Evolutionary conservation across 2,797 vertebrate species (phyloP), one percentile per base, ranked within the genome.

Genomic region (Morelia viridis): DNA sequence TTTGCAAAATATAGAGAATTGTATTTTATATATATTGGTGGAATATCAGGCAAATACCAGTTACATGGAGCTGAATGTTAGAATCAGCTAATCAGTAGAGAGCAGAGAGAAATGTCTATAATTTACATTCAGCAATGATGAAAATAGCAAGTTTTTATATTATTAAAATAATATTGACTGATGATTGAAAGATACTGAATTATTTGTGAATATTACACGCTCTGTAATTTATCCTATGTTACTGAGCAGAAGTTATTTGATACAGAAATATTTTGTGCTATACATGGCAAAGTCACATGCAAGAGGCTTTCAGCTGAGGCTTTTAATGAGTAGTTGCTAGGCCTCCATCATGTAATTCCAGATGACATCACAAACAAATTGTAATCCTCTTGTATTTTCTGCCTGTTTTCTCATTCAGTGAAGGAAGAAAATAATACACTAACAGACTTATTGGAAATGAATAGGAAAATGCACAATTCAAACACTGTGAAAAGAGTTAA

Each of bases 91-190:
- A 93, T 90, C 89, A 94, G 35, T 92, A 91, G 64, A 91, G 85
- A 92, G 61, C 65, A 89, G 91, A 91, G 86, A 94, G 94, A 95
- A 96, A 96, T 97, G 94, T 93, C 85, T 93, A 90, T 92, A 94
- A 89, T 95, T 92, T 95, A 90, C 93, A 95, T 96, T 35, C 57
- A 71, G 0, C 93, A 92, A 84, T 91, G 92, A 94, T 93, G 61
- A 89, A 94, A 92, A 93, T 90, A 92, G 91, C 76, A 94, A 92
- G 93, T 93, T 94, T 94, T 93, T 93, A 89, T 64, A 85, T 91
- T 93, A 91, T 1, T 22, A 94, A 95, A 86, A 65, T 91, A 88
- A 91, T 94, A 90, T 89, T 88, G 89, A 87, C 65, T 91, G 24
- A 24, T 68, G 80, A 92, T 12, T 95, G 90, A 92, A 93, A 89